Base-by-base conservation (phyloP, 2,113 vertebrate genomes). In the Mystacornis crossleyi region DNA sequence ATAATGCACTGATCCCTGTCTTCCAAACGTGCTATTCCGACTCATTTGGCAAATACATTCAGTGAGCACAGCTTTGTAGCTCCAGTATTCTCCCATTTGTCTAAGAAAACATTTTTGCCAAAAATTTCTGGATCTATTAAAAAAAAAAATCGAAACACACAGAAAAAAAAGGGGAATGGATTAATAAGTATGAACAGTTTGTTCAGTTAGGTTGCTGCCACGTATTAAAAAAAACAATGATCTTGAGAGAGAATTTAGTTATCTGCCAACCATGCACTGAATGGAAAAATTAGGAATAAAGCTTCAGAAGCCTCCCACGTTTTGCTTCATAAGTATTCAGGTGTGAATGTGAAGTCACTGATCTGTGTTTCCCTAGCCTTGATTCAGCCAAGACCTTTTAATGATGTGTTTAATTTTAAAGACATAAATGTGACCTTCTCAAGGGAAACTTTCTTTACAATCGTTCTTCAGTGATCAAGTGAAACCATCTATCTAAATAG, bases 351-450 rank as follows among this genome's bases (percentile, higher is more conserved):
- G 26, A 54, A 83, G 69, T 73, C 73, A 81, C 55, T 81, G 65
- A 51, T 54, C 43, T 62, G 12, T 14, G 50, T 95, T 90, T 55
- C 61, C 23, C 70, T 19, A n/a, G 47, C 57, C 67, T 90, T 77
- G 64, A 62, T 89, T 81, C 64, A 92, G 67, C 18, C 67, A 93
- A 86, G 82, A 67, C 33, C 54, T 90, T 80, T 74, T 90, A 97
- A 93, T 69, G n/a, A 86, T 57, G 62, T 78, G 55, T 88, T 95
- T 96, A 84, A 97, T 87, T 91, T 96, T 79, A 61, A 93, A 75
- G n/a, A 94, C 31, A 70, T 72, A 88, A 80, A 85, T 66, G 62
- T 77, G 66, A 90, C 86, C 31, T 92, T 81, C 78, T 82, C 47
- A 29, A 8, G 25, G 55, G 65, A 89, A 86, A 34, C 23, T 28